phyloP scores from a whole-genome alignment of 2,113 vertebrate species.

The Bambusicola thoracicus region DNA sequence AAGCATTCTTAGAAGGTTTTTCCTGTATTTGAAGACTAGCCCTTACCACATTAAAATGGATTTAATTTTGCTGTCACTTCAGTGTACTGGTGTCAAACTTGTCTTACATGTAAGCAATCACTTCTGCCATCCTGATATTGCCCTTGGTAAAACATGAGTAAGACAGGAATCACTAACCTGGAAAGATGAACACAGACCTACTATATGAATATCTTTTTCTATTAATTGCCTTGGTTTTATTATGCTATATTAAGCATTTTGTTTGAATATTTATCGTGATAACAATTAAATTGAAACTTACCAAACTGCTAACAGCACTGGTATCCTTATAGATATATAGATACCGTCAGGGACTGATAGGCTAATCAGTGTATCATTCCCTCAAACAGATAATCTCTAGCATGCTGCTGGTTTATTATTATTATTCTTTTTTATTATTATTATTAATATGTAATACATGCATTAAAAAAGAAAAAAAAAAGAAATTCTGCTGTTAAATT shows the following conservation, averaged over 20 bases:
- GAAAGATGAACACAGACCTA: background rate
- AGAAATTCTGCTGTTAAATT: background rate
- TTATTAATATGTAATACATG: background rate
- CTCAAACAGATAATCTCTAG: background rate
- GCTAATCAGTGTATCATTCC: background rate
- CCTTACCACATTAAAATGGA: background rate
- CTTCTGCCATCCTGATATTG: background rate
- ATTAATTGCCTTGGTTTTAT: slow-evolving; percentile 13
- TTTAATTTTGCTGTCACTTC: slow-evolving; percentile 54
- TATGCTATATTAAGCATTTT: background rate
- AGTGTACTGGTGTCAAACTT: slow-evolving; percentile 21
- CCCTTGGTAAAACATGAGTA: background rate
- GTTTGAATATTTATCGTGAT: background rate
- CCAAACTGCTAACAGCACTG: background rate
- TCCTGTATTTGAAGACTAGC: background rate
- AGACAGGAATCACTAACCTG: background rate
- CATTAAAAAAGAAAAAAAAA: background rate
- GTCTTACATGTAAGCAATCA: slow-evolving; percentile 34
- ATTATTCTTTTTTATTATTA: background rate
- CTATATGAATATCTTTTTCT: background rate
- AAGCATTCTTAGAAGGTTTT: background rate
- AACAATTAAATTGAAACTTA: slow-evolving; percentile 18
- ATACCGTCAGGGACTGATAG: background rate
- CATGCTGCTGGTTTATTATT: background rate
- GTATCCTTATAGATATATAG: background rate